These are phyloP conservation scores for Leucozona laternaria DNA, from an alignment of 2,888 invertebrate genomes.

Conservation along the genomic window DNA sequence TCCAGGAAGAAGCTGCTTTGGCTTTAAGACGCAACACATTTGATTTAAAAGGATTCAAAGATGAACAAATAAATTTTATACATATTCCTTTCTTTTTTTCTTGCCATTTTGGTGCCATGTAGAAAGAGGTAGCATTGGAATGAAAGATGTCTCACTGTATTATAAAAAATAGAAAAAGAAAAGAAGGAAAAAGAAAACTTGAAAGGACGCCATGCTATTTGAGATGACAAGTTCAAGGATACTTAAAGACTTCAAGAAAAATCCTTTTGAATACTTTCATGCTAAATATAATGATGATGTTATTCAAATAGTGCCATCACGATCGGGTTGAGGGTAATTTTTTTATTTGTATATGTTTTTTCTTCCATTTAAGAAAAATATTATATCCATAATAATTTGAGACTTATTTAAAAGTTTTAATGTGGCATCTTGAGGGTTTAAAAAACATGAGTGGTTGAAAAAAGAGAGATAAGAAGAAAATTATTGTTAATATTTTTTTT, in stretches of 20 bases:
- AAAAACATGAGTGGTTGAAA: not conserved
- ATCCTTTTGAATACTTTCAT: not conserved
- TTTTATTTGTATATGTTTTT: not conserved
- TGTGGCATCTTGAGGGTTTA: not conserved
- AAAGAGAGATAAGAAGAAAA: not conserved
- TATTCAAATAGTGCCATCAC: not conserved
- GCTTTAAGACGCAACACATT: conserved; percentile 20
- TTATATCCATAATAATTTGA: not conserved
- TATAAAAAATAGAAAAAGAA: no score
- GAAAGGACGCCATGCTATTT: conserved; percentile 7
- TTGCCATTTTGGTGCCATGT: not conserved
- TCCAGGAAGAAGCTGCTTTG: conserved; percentile 27
- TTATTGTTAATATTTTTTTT: not conserved
- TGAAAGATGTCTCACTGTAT: conserved; percentile 15
- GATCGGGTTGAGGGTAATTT: conserved; percentile 9
- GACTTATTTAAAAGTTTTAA: not conserved
- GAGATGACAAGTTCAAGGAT: conserved; percentile 41
- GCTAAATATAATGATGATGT: not conserved
- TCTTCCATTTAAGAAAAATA: not conserved
- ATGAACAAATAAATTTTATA: conserved; percentile 28
- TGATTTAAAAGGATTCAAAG: conserved; percentile 37
- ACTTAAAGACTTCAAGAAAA: conserved; percentile 4
- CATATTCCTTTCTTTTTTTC: not conserved
- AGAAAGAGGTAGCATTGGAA: conserved; percentile 11
- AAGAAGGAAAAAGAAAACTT: not conserved